Base-by-base conservation (phyloP, 2,113 vertebrate genomes). In the Cygnus atratus region DNA sequence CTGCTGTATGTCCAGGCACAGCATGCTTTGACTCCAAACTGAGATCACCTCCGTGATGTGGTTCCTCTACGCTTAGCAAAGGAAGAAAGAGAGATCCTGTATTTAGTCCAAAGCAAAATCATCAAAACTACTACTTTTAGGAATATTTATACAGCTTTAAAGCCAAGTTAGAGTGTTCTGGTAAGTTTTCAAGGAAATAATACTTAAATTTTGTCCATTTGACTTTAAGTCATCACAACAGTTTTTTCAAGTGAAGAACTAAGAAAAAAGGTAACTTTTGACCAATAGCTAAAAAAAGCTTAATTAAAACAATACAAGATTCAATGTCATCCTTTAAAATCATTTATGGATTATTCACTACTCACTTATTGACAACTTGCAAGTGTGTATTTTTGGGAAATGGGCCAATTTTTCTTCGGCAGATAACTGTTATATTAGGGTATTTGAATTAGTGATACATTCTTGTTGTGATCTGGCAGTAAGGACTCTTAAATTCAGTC, bases 41-140 rank as follows among this genome's bases (percentile, higher is more conserved):
- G 11, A 71, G 46, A 28, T 89, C 25, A 39, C 0, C 29, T 76
- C 0, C 1, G 5, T 43, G 0, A 0, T 44, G 39, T 33, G 21
- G 37, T 8, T 79, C 18, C 39, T 78, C 3, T 4, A 54, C 4
- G 61, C 12, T 3, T 7, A 76, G 21, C 16, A 54, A 75, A 73
- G 13, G 11, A 85, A 54, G 62, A 80, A 84, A 82, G 5, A 15
- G 17, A 81, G 43, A 3, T 61, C 22, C 20, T 20, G 5, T n/a
- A n/a, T 29, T 68, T 74, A 57, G 29, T 58, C 9, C 16, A 50
- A 70, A 16, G 18, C 43, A 52, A 61, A 68, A 59, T 41, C 4
- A 35, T 2, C 12, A 28, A 79, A 57, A 19, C 3, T 76, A 52
- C 19, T 61, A 17, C 6, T 54, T 87, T 78, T 8, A 54, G 29